Base-by-base conservation (phyloP, 2,113 vertebrate species). In the Triplophysa rosa region DNA sequence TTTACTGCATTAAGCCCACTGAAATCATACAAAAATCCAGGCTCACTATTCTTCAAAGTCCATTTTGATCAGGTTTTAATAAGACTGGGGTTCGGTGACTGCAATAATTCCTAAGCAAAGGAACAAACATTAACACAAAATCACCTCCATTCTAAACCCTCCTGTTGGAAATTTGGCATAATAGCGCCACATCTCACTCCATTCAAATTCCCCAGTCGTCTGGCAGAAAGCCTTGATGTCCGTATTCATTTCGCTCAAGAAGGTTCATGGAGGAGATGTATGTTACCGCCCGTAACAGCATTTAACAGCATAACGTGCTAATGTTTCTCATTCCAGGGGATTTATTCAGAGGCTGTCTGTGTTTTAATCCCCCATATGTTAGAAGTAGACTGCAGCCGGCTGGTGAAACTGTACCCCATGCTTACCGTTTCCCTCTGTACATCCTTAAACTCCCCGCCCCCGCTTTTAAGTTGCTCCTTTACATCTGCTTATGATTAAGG, bases 401-500 rank as follows among this genome's bases (percentile, higher is more conserved):
- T 87, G 84, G 87, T 87, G 89, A 89, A 90, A 88, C 83, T 56
- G 82, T 83, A 89, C 56, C 88, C 69, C 69, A 79, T 83, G 84
- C 80, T 77, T 78, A 74, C 65, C 13, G 33, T 84, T 83, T 75
- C 45, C 24, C 19, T n/a, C 21, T 47, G 23, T 47, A 33, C 66
- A 70, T 65, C 26, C 76, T 62, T 49, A 67, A 40, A 29, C 3
- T 10, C 14, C 13, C n/a, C 54, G 19, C 72, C 79, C 17, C 19
- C 66, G 11, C 82, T 80, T 81, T 84, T 71, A 81, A 81, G 83
- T 81, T 81, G 81, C 52, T 82, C 81, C 61, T 37, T 37, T 8
- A 82, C 91, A 92, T 93, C 90, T 94, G 93, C 58, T 88, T 81
- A 86, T 88, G 87, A 88, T 93, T 93, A 94, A 33, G 69, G 75